Conservation (phyloP, 2,113 vertebrate species). For the Paedocypris sp. region DNA sequence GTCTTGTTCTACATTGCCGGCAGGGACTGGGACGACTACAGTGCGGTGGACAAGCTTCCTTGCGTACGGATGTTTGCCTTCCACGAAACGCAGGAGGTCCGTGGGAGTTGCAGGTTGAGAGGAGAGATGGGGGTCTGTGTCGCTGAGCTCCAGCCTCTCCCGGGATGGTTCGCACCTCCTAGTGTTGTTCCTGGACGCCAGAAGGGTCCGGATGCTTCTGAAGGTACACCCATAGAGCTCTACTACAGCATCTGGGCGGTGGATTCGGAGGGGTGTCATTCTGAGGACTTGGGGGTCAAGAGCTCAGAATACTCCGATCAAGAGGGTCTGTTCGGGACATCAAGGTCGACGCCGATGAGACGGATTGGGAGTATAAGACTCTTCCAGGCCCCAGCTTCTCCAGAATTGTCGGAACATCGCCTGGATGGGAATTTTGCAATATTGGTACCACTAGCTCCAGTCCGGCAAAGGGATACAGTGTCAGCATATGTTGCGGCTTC, state of each 20-base stretch:
- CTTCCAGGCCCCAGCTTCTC: slow-evolving; percentile 55
- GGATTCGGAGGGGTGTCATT: slow-evolving; percentile 62
- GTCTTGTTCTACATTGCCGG: slow-evolving; percentile 80
- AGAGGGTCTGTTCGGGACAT: slow-evolving; percentile 62
- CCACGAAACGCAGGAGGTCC: slow-evolving; percentile 80
- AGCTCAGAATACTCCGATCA: slow-evolving; percentile 71
- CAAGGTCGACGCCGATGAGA: slow-evolving; percentile 59
- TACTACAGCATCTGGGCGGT: slow-evolving; percentile 74
- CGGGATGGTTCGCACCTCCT: slow-evolving; percentile 74
- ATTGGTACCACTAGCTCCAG: slow-evolving; percentile 72
- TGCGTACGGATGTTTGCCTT: slow-evolving; percentile 86
- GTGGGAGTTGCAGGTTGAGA: slow-evolving; percentile 69
- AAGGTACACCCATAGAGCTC: slow-evolving; percentile 78
- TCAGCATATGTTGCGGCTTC: slow-evolving; percentile 67
- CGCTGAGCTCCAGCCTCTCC: slow-evolving; percentile 74
- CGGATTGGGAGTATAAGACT: slow-evolving; percentile 74
- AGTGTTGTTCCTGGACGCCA: slow-evolving; percentile 64
- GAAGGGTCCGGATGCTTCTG: slow-evolving; percentile 47
- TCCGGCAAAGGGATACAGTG: slow-evolving; percentile 77
- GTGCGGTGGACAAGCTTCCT: slow-evolving; percentile 65
- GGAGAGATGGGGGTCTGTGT: slow-evolving; percentile 79
- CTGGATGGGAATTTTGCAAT: slow-evolving; percentile 75
- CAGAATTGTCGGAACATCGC: slow-evolving; percentile 65
- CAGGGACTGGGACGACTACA: slow-evolving; percentile 80
- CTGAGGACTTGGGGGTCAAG: slow-evolving; percentile 65